These are phyloP conservation scores for Cheirogaleus medius DNA, from an alignment of 2,113 vertebrate genomes.

Conservation along the genomic window DNA sequence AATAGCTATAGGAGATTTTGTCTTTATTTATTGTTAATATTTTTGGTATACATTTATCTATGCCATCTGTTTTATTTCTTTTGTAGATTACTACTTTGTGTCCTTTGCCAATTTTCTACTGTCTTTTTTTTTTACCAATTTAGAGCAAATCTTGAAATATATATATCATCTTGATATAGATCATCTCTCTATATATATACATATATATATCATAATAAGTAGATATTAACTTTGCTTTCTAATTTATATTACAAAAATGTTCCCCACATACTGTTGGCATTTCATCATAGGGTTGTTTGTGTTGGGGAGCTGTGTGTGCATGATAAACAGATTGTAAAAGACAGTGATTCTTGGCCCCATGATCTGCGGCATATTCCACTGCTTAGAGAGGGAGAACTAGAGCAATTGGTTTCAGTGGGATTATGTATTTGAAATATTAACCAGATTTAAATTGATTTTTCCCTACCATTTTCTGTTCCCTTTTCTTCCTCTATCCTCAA, in stretches of 20 bases:
- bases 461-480: background rate
- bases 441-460: background rate
- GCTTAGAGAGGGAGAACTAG: background rate
- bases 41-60: background rate
- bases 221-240: background rate
- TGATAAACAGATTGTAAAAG: background rate
- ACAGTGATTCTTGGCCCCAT: background rate
- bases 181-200: background rate
- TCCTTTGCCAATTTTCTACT: background rate
- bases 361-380: background rate
- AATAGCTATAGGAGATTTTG: background rate
- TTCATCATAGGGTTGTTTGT: background rate
- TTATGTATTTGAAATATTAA: constrained; percentile 37
- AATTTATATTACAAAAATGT: background rate
- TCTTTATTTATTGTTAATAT: background rate
- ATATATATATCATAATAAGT: background rate
- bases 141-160: background rate
- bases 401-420: constrained; percentile 25
- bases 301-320: background rate
- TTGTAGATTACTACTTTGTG: background rate
- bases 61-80: background rate
- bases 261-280: background rate
- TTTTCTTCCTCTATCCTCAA: background rate
- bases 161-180: background rate
- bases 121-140: background rate